Evolutionary conservation across 2,797 vertebrate species (phyloP).

Genomic region (Synanceia verrucosa): DNA sequence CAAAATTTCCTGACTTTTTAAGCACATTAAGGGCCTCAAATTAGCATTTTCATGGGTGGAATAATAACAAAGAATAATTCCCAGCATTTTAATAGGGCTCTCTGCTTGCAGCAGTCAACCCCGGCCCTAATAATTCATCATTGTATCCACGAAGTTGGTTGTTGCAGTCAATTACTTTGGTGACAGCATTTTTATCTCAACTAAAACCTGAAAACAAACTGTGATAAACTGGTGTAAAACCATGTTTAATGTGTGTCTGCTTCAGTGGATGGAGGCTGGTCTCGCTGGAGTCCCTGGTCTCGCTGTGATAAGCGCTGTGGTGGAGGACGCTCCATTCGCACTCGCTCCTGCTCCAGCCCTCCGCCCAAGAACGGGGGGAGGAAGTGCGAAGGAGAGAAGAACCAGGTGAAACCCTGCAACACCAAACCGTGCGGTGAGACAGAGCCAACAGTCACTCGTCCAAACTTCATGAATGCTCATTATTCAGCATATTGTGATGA

Average conservation of each 20-base stretch:
- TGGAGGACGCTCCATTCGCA: constrained; percentile 87
- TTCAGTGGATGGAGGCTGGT: constrained; percentile 89
- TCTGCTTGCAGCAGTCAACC: too few species aligned
- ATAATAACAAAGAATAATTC: too few species aligned
- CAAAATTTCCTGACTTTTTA: too few species aligned
- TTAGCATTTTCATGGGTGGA: too few species aligned
- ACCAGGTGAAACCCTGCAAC: constrained; percentile 89
- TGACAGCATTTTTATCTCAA: neutral
- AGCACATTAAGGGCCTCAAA: too few species aligned
- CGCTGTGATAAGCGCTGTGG: constrained; percentile 89
- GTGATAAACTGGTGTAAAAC: neutral
- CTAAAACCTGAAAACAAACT: neutral
- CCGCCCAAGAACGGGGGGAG: constrained; percentile 91
- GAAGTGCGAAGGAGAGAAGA: constrained; percentile 86
- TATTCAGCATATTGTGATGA: constrained; percentile 1
- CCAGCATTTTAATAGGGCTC: too few species aligned
- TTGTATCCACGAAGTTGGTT: neutral
- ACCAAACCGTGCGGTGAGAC: constrained; percentile 87
- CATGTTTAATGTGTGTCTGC: neutral
- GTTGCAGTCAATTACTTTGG: neutral
- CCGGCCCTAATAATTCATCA: neutral
- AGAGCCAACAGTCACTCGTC: neutral
- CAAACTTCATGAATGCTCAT: too few species aligned
- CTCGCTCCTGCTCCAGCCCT: constrained; percentile 88
- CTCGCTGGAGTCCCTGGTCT: constrained; percentile 92